Percentiles rank a stretch among this genome's conserved stretches.
phyloP scores from a whole-genome alignment of 2,888 invertebrate genomes.

The Incurvaria masculella region DNA sequence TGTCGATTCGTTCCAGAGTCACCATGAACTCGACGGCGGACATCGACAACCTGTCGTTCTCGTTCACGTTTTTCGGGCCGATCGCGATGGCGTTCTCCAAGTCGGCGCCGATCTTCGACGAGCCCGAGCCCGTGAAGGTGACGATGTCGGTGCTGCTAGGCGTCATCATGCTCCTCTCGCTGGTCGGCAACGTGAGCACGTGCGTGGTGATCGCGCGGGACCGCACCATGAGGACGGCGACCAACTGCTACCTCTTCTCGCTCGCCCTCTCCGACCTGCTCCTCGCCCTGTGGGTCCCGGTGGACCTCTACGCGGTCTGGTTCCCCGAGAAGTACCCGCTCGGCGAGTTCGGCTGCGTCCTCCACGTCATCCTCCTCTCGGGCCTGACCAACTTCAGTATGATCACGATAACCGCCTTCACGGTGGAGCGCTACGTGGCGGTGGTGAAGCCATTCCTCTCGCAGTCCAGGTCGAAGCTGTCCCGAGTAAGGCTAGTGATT shows the following conservation, averaged over 20 bases:
- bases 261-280: conserved; percentile 73
- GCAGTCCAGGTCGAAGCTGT: conserved; percentile 73
- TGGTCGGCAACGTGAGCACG: conserved; percentile 72
- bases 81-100: conserved; percentile 34
- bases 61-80: conserved; percentile 34
- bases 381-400: conserved; percentile 80
- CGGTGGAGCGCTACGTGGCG: conserved; percentile 81
- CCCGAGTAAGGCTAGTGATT: conserved; percentile 66
- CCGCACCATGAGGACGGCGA: conserved; percentile 76
- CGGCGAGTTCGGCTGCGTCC: conserved; percentile 72
- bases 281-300: conserved; percentile 69
- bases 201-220: conserved; percentile 72
- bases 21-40: no score
- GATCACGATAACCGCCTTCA: conserved; percentile 81
- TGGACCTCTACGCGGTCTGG: conserved; percentile 77
- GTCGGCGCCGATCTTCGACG: conserved; percentile 32
- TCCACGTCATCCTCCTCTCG: conserved; percentile 74
- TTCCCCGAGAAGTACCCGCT: conserved; percentile 70
- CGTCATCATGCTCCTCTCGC: conserved; percentile 63
- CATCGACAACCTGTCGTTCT: conserved; percentile 15
- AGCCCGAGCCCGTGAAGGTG: conserved; percentile 55
- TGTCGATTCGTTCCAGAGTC: no score
- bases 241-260: conserved; percentile 78
- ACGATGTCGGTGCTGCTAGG: conserved; percentile 52
- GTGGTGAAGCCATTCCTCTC: conserved; percentile 79